These are phyloP conservation scores for Mormyrops attenuatus DNA, from an alignment of 2,797 vertebrate genomes.

Conservation along the genomic window DNA sequence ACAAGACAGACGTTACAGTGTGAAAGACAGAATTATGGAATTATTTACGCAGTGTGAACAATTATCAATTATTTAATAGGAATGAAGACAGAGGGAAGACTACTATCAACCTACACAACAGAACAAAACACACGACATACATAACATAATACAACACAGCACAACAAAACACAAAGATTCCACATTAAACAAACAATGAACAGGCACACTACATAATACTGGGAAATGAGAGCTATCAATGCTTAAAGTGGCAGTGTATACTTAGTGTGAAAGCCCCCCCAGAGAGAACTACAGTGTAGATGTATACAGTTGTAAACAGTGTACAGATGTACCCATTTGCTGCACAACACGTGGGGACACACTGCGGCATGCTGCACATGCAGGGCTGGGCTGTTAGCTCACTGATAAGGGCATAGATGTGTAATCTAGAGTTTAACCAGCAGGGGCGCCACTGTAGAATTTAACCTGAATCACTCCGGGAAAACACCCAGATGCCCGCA, in stretches of 20 bases:
- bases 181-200: not conserved
- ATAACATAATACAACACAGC: not conserved
- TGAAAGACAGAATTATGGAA: not conserved
- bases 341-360: not conserved
- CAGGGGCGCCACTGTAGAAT: not conserved
- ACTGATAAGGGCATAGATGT: not conserved
- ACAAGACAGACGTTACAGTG: not conserved
- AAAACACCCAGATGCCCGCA: conserved; percentile 9
- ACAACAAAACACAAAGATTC: not conserved
- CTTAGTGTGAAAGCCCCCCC: no score
- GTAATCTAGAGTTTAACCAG: not conserved
- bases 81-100: not conserved
- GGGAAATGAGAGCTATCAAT: not conserved
- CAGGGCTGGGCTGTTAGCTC: not conserved
- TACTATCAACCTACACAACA: not conserved
- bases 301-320: not conserved
- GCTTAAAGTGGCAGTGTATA: not conserved
- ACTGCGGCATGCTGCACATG: not conserved
- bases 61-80: not conserved
- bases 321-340: not conserved
- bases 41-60: not conserved
- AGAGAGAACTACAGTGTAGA: not conserved
- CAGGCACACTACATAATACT: not conserved
- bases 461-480: not conserved
- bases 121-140: not conserved